Evolutionary conservation across 2,113 vertebrate species (phyloP).

Genomic region (Odobenus rosmarus): DNA sequence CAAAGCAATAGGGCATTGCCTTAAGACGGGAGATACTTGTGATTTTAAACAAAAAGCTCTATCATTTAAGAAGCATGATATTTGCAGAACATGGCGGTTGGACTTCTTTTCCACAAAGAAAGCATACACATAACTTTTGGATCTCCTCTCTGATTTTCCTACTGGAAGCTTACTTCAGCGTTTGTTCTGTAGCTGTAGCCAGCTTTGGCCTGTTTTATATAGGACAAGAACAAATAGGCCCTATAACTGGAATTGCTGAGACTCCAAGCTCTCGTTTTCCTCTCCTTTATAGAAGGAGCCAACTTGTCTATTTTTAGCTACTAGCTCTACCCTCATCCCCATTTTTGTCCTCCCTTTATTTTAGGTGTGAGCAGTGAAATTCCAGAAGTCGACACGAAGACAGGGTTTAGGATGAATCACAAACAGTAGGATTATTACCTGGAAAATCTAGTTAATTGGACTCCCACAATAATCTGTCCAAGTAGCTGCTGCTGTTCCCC

Average conservation of each 20-base stretch:
- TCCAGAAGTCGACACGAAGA: background rate
- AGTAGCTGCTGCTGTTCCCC: background rate
- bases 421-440: background rate
- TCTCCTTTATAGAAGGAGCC: background rate
- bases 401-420: background rate
- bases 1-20: background rate
- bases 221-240: conserved; percentile 26
- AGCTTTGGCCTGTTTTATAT: conserved; percentile 10
- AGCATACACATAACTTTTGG: conserved; percentile 8
- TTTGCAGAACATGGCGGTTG: background rate
- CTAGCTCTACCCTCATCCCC: background rate
- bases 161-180: conserved; percentile 12
- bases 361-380: conserved; percentile 20
- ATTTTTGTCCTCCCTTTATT: background rate
- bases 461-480: background rate
- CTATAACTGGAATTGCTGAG: conserved; percentile 11
- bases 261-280: conserved; percentile 28
- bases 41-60: conserved; percentile 21
- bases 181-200: conserved; percentile 26
- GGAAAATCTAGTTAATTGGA: background rate
- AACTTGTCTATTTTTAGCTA: conserved; percentile 36
- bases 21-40: background rate
- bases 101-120: conserved; percentile 30
- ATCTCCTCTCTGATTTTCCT: conserved; percentile 57
- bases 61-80: background rate